Evolutionary conservation across 2,797 vertebrate species (phyloP).

Genomic region (Spheniscus humboldti): DNA sequence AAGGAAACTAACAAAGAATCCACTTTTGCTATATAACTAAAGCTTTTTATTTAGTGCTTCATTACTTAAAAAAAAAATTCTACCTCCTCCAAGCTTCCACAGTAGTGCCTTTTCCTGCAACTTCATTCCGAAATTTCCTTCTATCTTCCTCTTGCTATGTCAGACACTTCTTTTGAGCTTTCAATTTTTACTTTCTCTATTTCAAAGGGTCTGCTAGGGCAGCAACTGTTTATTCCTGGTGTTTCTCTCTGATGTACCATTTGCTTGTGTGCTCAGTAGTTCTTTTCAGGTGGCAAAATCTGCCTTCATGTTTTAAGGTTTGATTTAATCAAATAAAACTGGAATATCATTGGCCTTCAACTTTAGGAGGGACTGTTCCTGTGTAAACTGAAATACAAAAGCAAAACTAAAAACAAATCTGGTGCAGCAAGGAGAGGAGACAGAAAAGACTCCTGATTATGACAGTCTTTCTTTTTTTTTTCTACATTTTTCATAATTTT

Average conservation of each 20-base stretch:
- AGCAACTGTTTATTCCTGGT: not conserved
- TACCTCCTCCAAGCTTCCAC: not conserved
- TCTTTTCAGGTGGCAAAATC: not conserved
- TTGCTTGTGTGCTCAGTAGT: not conserved
- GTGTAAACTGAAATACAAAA: not conserved
- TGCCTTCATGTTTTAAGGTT: not conserved
- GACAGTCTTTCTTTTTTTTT: not conserved
- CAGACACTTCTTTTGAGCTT: not conserved
- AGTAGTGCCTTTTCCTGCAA: not conserved
- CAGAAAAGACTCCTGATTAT: not conserved
- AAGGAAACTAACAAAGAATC: not conserved
- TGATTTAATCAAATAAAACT: not conserved
- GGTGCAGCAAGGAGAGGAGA: not conserved
- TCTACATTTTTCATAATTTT: not conserved
- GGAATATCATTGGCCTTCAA: not conserved
- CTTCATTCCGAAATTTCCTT: not conserved
- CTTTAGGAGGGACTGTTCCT: not conserved
- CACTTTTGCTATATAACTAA: not conserved
- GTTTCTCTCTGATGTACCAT: not conserved
- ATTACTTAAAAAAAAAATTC: not conserved
- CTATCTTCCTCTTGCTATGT: not conserved
- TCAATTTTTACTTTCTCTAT: not conserved
- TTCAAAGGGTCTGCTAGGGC: not conserved
- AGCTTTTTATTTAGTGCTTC: not conserved
- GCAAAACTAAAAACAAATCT: not conserved